Evolutionary conservation across 2,113 vertebrate genomes (phyloP).

Genomic region (Agapornis roseicollis): DNA sequence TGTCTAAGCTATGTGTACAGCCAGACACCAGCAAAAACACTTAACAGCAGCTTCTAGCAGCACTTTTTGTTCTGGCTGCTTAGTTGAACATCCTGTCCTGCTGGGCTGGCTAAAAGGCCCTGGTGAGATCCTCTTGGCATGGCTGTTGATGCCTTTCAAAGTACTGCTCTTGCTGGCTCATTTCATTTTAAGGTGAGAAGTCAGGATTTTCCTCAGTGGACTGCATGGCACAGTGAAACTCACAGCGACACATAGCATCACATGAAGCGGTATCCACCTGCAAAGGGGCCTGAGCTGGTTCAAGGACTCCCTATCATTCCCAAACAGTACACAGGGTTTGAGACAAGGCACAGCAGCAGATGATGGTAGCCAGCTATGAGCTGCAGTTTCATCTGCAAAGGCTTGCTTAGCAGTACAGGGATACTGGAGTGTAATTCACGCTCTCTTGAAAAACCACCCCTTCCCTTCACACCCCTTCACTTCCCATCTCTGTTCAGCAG

Average conservation of each 20-base stretch:
- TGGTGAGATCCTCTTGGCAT: not conserved
- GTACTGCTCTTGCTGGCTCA: not conserved
- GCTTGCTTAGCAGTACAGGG: not conserved
- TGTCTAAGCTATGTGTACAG: not conserved
- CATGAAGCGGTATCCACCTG: not conserved
- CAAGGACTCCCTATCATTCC: not conserved
- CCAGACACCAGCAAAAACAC: not conserved
- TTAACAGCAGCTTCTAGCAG: not conserved
- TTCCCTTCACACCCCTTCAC: not conserved
- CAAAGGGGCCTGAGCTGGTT: not conserved
- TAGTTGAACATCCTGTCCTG: not conserved
- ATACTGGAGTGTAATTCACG: not conserved
- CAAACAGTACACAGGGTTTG: accelerated
- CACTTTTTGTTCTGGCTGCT: not conserved
- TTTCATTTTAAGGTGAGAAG: not conserved
- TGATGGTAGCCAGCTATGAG: not conserved
- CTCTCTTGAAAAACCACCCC: not conserved
- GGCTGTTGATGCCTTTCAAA: not conserved
- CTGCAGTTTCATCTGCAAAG: not conserved
- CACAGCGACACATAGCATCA: not conserved
- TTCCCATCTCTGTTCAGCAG: not conserved
- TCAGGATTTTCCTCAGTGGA: not conserved
- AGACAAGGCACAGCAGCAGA: not conserved
- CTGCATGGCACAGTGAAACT: not conserved
- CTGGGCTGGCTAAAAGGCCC: not conserved